Conservation (phyloP, 2,888 invertebrate genomes). For the Hyalella azteca region DNA sequence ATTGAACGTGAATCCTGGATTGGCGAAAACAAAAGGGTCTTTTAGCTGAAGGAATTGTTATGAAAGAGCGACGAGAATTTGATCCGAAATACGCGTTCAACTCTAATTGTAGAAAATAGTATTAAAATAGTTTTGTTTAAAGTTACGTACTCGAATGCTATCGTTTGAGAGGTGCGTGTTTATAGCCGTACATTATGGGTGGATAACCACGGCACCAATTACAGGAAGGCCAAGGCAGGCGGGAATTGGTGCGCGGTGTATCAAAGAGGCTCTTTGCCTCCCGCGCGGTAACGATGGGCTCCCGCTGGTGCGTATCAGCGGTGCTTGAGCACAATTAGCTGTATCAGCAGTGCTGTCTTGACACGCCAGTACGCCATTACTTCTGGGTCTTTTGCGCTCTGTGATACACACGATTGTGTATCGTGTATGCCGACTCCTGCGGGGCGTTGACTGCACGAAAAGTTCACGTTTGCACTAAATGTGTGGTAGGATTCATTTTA, state of each 20-base stretch:
- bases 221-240: not conserved
- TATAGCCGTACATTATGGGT: too few relatives aligned
- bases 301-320: constrained; percentile 3
- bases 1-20: too few relatives aligned
- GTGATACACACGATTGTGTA: not conserved
- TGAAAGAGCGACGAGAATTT: too few relatives aligned
- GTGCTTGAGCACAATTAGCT: constrained; percentile 10
- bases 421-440: too few relatives aligned
- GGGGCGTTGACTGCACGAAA: not conserved
- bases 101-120: too few relatives aligned
- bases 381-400: not conserved
- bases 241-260: not conserved
- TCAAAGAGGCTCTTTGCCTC: too few relatives aligned
- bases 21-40: too few relatives aligned
- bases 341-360: not conserved
- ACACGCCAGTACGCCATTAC: not conserved
- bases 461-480: not conserved
- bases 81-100: too few relatives aligned
- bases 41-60: too few relatives aligned
- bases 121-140: too few relatives aligned
- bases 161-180: too few relatives aligned
- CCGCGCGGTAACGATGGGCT: not conserved
- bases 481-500: not conserved
- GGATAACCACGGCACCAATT: not conserved
- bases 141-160: too few relatives aligned